Conservation (phyloP, 2,113 vertebrate species). For the Leptosomus discolor region DNA sequence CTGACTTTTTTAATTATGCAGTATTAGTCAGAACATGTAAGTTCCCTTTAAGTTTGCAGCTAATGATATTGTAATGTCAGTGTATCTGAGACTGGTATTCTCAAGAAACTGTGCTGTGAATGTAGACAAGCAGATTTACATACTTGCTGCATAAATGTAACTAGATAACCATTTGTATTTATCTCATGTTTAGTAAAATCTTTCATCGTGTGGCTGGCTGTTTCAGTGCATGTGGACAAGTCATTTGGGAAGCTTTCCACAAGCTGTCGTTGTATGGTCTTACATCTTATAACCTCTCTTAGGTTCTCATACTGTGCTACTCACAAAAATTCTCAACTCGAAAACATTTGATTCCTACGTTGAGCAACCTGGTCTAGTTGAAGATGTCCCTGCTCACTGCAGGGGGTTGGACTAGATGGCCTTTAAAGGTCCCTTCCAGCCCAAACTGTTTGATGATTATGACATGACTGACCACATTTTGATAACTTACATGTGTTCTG, state of each 20-base stretch:
- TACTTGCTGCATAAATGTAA: background rate
- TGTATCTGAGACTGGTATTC: background rate
- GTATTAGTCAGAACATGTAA: rapidly evolving
- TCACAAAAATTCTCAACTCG: background rate
- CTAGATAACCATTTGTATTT: background rate
- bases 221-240: background rate
- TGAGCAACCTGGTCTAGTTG: no score
- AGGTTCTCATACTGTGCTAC: background rate
- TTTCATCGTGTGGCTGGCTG: background rate
- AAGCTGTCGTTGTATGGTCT: background rate
- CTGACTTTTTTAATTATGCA: no score
- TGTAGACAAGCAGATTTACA: background rate
- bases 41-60: background rate
- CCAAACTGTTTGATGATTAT: no score
- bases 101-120: background rate
- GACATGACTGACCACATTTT: background rate
- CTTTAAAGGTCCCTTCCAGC: no score
- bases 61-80: background rate
- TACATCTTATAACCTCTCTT: background rate
- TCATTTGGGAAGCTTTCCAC: background rate
- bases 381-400: no score
- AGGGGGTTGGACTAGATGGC: no score
- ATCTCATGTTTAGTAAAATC: background rate
- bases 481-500: background rate
- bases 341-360: background rate